Conservation (phyloP, 2,113 vertebrate species). For the Mesitornis unicolor region DNA sequence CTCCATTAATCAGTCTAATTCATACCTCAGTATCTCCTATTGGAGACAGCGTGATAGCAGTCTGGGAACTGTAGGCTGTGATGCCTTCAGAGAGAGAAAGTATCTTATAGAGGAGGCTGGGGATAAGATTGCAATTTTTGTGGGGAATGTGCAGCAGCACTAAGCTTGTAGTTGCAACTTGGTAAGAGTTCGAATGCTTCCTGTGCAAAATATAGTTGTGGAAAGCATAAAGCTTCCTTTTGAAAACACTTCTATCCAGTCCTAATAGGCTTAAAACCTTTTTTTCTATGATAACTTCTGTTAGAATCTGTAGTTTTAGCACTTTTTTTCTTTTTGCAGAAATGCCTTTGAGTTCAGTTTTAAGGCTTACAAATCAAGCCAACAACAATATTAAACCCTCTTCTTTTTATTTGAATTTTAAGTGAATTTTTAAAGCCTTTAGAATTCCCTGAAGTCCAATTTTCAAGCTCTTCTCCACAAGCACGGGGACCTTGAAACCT, state of each 20-base stretch:
- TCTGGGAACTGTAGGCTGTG: neutral
- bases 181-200: neutral
- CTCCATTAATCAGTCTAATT: neutral
- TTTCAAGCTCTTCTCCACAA: neutral
- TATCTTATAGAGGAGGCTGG: neutral
- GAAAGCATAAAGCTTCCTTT: neutral
- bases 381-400: neutral
- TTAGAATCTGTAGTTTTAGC: neutral
- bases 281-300: neutral
- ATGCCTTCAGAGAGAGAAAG: neutral
- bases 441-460: neutral
- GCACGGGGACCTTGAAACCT: neutral
- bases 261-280: neutral
- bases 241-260: neutral
- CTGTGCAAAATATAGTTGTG: neutral
- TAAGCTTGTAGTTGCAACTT: neutral
- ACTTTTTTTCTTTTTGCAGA: neutral
- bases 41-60: neutral
- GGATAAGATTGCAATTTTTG: neutral
- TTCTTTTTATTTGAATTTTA: neutral
- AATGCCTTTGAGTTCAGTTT: neutral
- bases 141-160: neutral
- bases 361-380: neutral
- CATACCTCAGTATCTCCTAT: neutral
- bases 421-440: neutral